Evolutionary conservation across 2,888 invertebrate genomes (phyloP).

Genomic region (Dryocosmus kuriphilus): DNA sequence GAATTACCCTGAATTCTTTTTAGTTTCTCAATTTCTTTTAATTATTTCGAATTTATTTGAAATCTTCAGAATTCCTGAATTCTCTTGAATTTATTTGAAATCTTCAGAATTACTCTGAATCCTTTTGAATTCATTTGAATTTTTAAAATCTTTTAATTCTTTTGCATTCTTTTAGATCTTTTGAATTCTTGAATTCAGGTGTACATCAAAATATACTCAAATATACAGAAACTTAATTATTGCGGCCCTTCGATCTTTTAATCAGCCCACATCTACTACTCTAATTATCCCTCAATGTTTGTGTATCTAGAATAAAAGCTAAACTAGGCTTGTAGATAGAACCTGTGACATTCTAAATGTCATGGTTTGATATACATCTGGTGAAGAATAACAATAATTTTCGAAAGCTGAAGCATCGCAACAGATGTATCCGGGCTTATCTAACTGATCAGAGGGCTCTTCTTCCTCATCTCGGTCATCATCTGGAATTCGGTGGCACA

Average conservation of each 20-base stretch:
- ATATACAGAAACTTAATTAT: not conserved
- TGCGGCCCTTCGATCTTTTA: not conserved
- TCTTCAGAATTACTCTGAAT: too few species aligned
- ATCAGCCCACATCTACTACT: not conserved
- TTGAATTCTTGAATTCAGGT: too few species aligned
- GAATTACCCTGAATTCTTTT: too few species aligned
- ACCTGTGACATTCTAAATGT: slow-evolving; percentile 9
- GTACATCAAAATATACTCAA: not conserved
- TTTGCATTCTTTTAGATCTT: too few species aligned
- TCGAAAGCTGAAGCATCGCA: slow-evolving; percentile 41
- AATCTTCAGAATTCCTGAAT: too few species aligned
- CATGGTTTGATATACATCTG: slow-evolving; percentile 34
- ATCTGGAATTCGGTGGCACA: slow-evolving; percentile 62
- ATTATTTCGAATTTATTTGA: too few species aligned
- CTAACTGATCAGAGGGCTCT: slow-evolving; percentile 54
- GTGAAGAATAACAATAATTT: slow-evolving; percentile 34
- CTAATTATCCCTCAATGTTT: not conserved
- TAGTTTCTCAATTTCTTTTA: too few species aligned
- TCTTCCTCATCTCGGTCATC: slow-evolving; percentile 50
- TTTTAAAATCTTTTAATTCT: too few species aligned
- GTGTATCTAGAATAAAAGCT: not conserved
- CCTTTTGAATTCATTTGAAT: too few species aligned
- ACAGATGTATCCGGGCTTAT: slow-evolving; percentile 62
- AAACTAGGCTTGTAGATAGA: not conserved
- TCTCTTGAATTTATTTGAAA: too few species aligned